These are phyloP conservation scores for Drosophila malerkotliana DNA, from an alignment of 1,140 invertebrate genomes.

Conservation along the genomic window DNA sequence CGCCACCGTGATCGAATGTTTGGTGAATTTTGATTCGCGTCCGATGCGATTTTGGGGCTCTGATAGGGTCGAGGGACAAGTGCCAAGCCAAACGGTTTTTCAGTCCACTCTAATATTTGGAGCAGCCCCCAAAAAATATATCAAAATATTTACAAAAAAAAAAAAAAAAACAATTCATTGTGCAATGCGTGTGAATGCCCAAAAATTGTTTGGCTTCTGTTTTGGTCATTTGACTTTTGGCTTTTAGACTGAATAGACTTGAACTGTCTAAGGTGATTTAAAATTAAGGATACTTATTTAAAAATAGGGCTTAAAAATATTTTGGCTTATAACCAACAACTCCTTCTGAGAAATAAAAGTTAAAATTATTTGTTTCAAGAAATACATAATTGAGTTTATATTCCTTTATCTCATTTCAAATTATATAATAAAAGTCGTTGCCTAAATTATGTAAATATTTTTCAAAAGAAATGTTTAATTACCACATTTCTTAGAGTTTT, in stretches of 20 bases:
- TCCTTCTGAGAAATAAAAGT: too few relatives aligned
- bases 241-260: slow-evolving; percentile 3
- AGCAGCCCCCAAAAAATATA: slow-evolving; percentile 43
- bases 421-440: too few relatives aligned
- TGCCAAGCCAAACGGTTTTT: slow-evolving; percentile 29
- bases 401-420: too few relatives aligned
- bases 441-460: not conserved
- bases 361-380: too few relatives aligned
- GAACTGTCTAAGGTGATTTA: not conserved
- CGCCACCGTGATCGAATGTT: slow-evolving; percentile 41
- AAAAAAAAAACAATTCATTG: slow-evolving; percentile 19
- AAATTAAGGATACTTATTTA: not conserved
- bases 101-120: slow-evolving; percentile 57
- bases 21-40: slow-evolving; percentile 60
- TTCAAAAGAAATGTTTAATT: not conserved
- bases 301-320: too few relatives aligned
- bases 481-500: too few relatives aligned
- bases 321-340: too few relatives aligned
- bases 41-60: slow-evolving; percentile 59
- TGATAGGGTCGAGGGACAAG: slow-evolving; percentile 47
- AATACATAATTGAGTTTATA: too few relatives aligned
- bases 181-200: slow-evolving; percentile 28
- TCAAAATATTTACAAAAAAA: slow-evolving; percentile 14
- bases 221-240: slow-evolving; percentile 24
- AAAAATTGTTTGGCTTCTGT: slow-evolving; percentile 21